These are phyloP conservation scores for Halcyon senegalensis DNA, from an alignment of 2,113 vertebrate species.

Conservation along the genomic window DNA sequence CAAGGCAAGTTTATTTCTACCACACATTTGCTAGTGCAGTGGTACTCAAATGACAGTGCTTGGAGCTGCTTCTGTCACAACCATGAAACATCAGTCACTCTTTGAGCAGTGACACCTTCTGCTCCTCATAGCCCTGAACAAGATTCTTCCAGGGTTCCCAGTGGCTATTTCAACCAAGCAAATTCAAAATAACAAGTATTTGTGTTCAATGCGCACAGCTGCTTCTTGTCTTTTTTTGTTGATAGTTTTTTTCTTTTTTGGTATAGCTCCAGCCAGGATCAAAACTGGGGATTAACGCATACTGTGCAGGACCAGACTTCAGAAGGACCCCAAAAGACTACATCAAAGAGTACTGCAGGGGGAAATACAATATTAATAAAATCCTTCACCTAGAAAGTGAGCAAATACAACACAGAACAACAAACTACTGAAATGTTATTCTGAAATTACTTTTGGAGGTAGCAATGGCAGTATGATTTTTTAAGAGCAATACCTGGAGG, in stretches of 20 bases:
- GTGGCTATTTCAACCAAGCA: constrained; percentile 10
- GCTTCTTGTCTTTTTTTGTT: constrained; percentile 21
- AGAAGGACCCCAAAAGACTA: not conserved
- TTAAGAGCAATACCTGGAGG: not conserved
- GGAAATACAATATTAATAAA: not conserved
- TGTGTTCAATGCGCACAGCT: not conserved
- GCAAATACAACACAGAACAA: not conserved
- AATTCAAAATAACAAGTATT: constrained; percentile 27
- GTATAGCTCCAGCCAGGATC: not conserved
- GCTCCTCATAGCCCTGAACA: not conserved
- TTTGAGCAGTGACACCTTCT: constrained; percentile 34
- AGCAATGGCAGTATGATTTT: not conserved
- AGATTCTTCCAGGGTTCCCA: not conserved
- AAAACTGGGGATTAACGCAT: not conserved
- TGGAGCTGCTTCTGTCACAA: constrained; percentile 42
- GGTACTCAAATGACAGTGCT: constrained; percentile 20
- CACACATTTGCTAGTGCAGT: not conserved
- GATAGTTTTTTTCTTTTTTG: not conserved
- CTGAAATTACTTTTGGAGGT: not conserved
- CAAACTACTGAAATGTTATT: not conserved
- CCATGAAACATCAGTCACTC: constrained; percentile 8
- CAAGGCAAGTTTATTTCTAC: constrained; percentile 7
- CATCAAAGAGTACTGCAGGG: not conserved
- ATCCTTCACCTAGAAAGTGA: not conserved
- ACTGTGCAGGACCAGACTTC: not conserved